These are phyloP conservation scores for Synergus umbraculus DNA, from an alignment of 2,888 invertebrate species.

Conservation along the genomic window DNA sequence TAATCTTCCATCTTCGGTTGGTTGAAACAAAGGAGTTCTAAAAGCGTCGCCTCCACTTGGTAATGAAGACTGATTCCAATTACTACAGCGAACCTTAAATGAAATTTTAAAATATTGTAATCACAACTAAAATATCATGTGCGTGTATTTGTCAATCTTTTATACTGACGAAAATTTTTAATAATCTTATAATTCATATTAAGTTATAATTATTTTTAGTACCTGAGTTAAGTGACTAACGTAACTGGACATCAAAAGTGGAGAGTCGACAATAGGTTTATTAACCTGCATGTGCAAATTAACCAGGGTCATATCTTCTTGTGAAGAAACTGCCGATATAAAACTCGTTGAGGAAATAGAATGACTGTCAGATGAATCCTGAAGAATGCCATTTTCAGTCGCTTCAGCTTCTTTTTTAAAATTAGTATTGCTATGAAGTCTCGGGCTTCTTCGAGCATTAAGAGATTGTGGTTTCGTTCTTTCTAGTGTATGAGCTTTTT, in stretches of 20 bases:
- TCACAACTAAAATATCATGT: neutral
- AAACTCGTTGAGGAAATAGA: constrained; percentile 91
- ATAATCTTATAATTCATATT: constrained; percentile 9
- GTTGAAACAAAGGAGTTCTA: constrained; percentile 88
- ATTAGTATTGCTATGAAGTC: constrained; percentile 59
- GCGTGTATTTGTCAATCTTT: no score
- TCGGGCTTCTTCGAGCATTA: constrained; percentile 62
- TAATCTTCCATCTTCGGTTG: constrained; percentile 86
- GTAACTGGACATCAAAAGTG: constrained; percentile 96
- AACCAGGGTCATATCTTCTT: constrained; percentile 94
- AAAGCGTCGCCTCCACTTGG: constrained; percentile 87
- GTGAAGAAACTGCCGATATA: constrained; percentile 94
- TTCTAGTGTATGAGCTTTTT: constrained; percentile 74
- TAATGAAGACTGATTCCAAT: constrained; percentile 87
- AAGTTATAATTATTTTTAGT: constrained; percentile 51
- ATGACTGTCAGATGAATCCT: constrained; percentile 85
- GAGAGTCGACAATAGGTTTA: constrained; percentile 94
- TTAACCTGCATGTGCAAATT: constrained; percentile 97
- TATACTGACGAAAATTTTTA: neutral
- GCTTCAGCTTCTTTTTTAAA: constrained; percentile 56
- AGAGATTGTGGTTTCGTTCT: constrained; percentile 66
- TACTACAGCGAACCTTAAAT: constrained; percentile 81
- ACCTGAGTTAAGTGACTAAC: constrained; percentile 94
- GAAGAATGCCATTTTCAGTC: constrained; percentile 71
- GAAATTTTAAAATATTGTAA: neutral